Evolutionary conservation across 2,113 vertebrate genomes (phyloP).

Genomic region (Neotoma lepida): DNA sequence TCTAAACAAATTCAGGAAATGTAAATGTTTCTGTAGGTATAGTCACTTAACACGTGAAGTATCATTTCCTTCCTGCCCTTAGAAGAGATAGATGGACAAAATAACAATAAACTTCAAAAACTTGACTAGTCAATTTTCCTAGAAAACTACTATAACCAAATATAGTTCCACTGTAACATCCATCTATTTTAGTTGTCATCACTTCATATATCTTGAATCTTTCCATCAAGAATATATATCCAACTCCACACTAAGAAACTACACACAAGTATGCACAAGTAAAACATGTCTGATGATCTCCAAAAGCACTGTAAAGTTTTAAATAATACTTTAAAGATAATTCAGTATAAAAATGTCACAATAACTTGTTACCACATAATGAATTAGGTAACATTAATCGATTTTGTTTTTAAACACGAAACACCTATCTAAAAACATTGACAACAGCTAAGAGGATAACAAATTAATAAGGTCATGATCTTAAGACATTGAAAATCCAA

Average conservation of each 20-base stretch:
- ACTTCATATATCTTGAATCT: background rate
- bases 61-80: conserved; percentile 5
- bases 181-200: background rate
- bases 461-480: background rate
- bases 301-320: background rate
- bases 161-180: background rate
- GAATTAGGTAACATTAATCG: background rate
- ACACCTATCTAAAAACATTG: background rate
- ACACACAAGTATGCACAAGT: background rate
- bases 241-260: conserved; percentile 2
- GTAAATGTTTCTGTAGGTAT: background rate
- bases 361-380: conserved; percentile 7
- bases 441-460: conserved; percentile 3
- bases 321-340: conserved; percentile 36
- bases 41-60: background rate
- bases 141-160: conserved; percentile 52
- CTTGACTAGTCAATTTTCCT: conserved; percentile 12
- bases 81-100: conserved; percentile 39
- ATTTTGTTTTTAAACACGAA: conserved; percentile 1
- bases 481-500: background rate
- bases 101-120: conserved; percentile 27
- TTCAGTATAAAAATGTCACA: conserved; percentile 4
- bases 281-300: conserved; percentile 24
- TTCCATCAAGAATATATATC: background rate
- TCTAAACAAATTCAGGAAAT: conserved; percentile 21